Evolutionary conservation across 1,140 invertebrate species (phyloP), one percentile per base, ranked within the genome.

Genomic region (Magallana angulata): DNA sequence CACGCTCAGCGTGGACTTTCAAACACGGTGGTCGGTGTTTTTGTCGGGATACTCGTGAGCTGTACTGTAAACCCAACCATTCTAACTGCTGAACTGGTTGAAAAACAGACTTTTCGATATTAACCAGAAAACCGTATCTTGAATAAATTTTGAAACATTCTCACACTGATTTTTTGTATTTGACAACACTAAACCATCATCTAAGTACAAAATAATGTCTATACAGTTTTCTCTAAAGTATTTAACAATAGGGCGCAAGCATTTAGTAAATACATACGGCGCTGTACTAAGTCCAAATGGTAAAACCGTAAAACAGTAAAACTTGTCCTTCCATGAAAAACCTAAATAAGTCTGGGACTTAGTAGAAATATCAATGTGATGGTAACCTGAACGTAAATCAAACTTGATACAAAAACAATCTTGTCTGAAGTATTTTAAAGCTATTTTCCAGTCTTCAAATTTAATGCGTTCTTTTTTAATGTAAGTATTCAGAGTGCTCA

Each of bases 131-230:
- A 12, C 89, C 84, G 84, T 85, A 62, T 62, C 57, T n/a, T 71
- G n/a, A n/a, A 57, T 68, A 57, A 16, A 16, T 5, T 5, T 7
- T 1, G 36, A 36, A 36, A 36, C 36, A 36, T 36, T 36, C 36
- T 36, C 36, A 36, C 36, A 36, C 36, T 36, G 36, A 36, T 36
- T 36, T 62, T 68, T 59, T 16, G 60, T 7, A n/a, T 14, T 14
- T 71, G 58, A 58, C 8, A 84, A 68, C 6, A 30, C 89, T 57
- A 71, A 82, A 56, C 89, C 89, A 56, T 88, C 89, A 58, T 90
- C 87, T 48, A 90, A 56, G 82, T 87, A 90, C 83, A 90, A 62
- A 84, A 86, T 59, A 48, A 89, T 84, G 8, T 90, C 82, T 30
- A 88, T 68, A n/a, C 58, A 9, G 12, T 84, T 86, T 24, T 36